Evolutionary conservation across 2,113 vertebrate species (phyloP).

Genomic region (Sciurus niger): DNA sequence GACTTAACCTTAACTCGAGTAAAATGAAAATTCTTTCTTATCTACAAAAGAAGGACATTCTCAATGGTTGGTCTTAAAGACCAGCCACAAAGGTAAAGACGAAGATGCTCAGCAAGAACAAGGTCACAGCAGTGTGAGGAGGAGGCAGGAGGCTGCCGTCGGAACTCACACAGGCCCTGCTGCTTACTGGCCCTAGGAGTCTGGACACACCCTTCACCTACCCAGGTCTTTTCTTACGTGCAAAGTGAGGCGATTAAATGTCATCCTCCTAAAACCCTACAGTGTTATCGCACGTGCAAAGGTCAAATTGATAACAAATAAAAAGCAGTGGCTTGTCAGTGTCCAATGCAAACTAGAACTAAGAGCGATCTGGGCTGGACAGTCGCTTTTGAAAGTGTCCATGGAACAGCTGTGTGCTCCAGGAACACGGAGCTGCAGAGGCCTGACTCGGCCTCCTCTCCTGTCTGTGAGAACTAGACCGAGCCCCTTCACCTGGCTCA

Average conservation of each 20-base stretch:
- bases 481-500: rapidly evolving
- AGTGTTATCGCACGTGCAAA: not conserved
- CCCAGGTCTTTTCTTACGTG: not conserved
- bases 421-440: rapidly evolving
- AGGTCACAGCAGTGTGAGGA: not conserved
- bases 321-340: not conserved
- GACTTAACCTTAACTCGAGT: not conserved
- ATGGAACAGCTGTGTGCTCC: not conserved
- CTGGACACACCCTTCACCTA: not conserved
- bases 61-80: not conserved
- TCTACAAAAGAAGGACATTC: not conserved
- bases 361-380: not conserved
- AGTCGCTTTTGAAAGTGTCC: not conserved
- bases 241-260: not conserved
- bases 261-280: rapidly evolving
- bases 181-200: not conserved
- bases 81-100: not conserved
- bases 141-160: not conserved
- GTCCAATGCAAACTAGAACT: not conserved
- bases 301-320: not conserved
- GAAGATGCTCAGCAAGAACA: not conserved
- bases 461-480: not conserved
- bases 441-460: not conserved
- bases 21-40: not conserved
- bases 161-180: not conserved